Conservation (phyloP, 1,140 invertebrate species). For the Drosophila ironensis region DNA sequence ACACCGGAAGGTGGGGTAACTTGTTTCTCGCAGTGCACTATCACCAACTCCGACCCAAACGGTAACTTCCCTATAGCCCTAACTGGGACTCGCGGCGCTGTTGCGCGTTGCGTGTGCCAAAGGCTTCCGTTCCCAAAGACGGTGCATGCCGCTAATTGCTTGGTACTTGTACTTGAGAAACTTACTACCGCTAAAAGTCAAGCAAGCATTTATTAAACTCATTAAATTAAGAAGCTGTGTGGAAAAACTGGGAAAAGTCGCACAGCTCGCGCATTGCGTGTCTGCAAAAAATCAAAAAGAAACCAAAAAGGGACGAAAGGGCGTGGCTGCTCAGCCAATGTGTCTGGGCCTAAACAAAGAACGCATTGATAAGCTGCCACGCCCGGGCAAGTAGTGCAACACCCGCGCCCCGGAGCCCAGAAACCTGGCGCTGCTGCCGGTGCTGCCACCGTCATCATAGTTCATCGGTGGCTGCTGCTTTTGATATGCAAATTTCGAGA, state of each 20-base stretch:
- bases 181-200: constrained; percentile 72
- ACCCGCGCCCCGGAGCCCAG: not conserved
- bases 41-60: constrained; percentile 4
- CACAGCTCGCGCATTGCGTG: constrained; percentile 49
- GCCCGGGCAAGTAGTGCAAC: constrained; percentile 29
- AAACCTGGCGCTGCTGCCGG: too few species aligned
- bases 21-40: not conserved
- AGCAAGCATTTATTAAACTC: constrained; percentile 78
- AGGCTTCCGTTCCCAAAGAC: constrained; percentile 67
- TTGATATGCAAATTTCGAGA: constrained; percentile 69
- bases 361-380: constrained; percentile 69
- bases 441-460: too few species aligned
- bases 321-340: constrained; percentile 4
- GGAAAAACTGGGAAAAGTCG: constrained; percentile 30
- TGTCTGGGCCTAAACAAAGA: constrained; percentile 54
- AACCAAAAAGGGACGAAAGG: not conserved
- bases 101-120: constrained; percentile 64
- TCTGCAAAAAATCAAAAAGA: not conserved
- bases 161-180: constrained; percentile 65
- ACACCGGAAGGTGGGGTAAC: not conserved
- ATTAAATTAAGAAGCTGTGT: constrained; percentile 47
- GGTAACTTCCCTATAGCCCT: constrained; percentile 26
- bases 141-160: constrained; percentile 73
- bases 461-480: constrained; percentile 37
- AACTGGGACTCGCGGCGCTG: constrained; percentile 15